Percentiles rank a stretch among this genome's conserved stretches.
phyloP scores from a whole-genome alignment of 1,140 invertebrate species.

The Sipha flava region DNA sequence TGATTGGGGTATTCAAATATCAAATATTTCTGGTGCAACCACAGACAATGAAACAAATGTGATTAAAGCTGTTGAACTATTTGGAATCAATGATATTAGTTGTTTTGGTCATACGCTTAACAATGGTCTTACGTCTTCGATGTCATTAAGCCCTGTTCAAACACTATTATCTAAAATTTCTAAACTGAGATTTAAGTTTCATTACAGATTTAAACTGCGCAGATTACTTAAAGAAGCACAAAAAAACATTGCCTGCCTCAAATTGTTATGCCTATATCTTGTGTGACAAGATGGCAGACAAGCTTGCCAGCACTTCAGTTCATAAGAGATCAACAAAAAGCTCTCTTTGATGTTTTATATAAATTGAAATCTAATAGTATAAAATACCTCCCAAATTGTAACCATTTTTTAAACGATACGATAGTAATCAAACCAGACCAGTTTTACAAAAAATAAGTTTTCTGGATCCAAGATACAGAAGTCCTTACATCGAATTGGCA shows the following conservation, averaged over 20 bases:
- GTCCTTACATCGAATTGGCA: neutral
- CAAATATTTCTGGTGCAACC: neutral
- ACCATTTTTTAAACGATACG: neutral
- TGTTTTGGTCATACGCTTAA: neutral
- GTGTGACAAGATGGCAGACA: neutral
- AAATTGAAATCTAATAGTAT: neutral
- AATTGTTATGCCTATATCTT: neutral
- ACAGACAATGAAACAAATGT: neutral
- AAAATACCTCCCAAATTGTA: neutral
- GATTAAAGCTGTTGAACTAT: neutral
- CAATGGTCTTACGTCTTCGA: neutral
- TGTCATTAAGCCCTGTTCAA: neutral
- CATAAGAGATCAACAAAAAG: neutral
- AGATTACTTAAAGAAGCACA: neutral
- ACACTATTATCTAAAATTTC: neutral
- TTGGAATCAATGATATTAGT: neutral
- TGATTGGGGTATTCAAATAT: neutral
- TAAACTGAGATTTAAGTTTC: neutral
- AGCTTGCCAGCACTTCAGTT: neutral
- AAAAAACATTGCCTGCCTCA: neutral
- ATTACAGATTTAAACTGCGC: neutral
- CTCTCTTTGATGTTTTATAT: neutral
- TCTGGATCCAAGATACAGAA: neutral
- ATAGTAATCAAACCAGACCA: neutral
- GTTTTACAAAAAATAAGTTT: neutral